Percentiles rank a stretch among this genome's conserved stretches.
These are phyloP conservation scores for Lepidurus packardi DNA, from an alignment of 1,140 invertebrate genomes.

Conservation along the genomic window DNA sequence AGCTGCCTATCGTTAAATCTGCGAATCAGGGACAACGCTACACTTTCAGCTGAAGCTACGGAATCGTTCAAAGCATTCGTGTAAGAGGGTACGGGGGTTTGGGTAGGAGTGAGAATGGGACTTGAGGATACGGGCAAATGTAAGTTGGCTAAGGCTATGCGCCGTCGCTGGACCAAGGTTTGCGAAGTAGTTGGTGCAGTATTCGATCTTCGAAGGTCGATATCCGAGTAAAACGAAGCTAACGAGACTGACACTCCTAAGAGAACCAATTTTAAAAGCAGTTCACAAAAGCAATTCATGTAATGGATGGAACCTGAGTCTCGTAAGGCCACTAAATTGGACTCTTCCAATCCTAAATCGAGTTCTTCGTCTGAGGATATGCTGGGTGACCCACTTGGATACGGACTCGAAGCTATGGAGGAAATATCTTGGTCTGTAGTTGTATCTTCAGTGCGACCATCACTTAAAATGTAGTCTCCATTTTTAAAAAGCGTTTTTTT, in stretches of 20 bases:
- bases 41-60: constrained; percentile 64
- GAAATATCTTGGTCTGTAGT: constrained; percentile 33
- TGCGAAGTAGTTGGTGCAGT: constrained; percentile 36
- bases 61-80: constrained; percentile 41
- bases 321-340: constrained; percentile 45
- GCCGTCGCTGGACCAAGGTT: constrained; percentile 37
- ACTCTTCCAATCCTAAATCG: constrained; percentile 50
- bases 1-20: constrained; percentile 70
- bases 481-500: constrained; percentile 42
- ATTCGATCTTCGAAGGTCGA: constrained; percentile 44
- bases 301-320: constrained; percentile 42
- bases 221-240: constrained; percentile 58
- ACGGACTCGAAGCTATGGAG: constrained; percentile 23
- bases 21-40: constrained; percentile 68
- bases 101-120: constrained; percentile 35
- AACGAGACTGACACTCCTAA: constrained; percentile 55
- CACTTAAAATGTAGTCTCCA: background rate
- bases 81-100: background rate
- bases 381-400: constrained; percentile 45
- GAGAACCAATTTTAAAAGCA: background rate
- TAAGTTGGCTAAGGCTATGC: constrained; percentile 32
- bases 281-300: constrained; percentile 33
- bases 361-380: constrained; percentile 52
- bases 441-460: constrained; percentile 32
- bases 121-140: constrained; percentile 35